A percentile compares a stretch with the other conserved stretches of the same genome.
These are phyloP conservation scores for Martes martes DNA, from an alignment of 2,113 vertebrate species.

Conservation along the genomic window DNA sequence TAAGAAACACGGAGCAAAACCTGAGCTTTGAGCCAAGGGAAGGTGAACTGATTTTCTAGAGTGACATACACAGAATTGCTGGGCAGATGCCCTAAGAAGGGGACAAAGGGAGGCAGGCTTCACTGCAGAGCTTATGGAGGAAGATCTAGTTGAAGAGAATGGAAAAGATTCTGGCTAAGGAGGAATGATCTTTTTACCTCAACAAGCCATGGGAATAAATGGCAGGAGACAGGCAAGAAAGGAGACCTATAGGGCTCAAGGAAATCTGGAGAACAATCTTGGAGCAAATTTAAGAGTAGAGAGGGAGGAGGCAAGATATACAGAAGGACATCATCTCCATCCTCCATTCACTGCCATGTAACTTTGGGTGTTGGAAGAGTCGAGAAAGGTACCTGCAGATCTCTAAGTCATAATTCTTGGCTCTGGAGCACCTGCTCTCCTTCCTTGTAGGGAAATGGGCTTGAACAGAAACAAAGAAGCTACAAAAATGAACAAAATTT, in stretches of 20 bases:
- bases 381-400: background rate
- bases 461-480: background rate
- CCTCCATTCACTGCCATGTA: background rate
- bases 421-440: background rate
- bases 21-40: background rate
- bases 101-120: background rate
- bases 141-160: background rate
- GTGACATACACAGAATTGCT: background rate
- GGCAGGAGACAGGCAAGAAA: background rate
- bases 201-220: background rate
- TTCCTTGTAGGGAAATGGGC: background rate
- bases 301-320: background rate
- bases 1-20: background rate
- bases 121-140: background rate
- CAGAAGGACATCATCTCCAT: background rate
- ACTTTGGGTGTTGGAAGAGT: background rate
- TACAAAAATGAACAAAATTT: background rate
- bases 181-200: background rate
- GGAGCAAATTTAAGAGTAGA: background rate
- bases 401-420: background rate
- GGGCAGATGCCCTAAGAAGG: background rate
- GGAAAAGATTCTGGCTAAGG: background rate
- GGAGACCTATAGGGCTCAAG: background rate
- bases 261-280: background rate
- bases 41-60: background rate